Percentiles rank a stretch among this genome's conserved stretches.
Conservation (phyloP, 2,113 vertebrate species). For the Phocoena phocoena region DNA sequence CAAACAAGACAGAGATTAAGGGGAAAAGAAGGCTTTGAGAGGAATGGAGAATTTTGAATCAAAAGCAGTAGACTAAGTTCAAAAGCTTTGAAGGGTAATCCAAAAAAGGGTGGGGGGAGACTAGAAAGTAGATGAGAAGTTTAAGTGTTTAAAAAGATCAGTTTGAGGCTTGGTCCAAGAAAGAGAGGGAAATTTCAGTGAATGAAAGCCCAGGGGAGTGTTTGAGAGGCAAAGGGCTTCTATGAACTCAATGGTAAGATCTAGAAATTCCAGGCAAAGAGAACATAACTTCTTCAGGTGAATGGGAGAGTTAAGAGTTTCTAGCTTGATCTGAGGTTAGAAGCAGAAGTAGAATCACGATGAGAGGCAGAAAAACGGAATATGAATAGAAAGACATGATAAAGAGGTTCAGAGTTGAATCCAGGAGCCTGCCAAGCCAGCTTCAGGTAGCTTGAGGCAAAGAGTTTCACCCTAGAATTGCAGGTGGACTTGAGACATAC, state of each 20-base stretch:
- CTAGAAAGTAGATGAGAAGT: background rate
- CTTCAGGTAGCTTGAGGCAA: background rate
- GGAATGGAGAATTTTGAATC: conserved; percentile 22
- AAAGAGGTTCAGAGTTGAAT: background rate
- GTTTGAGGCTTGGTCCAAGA: background rate
- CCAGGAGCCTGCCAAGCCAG: background rate
- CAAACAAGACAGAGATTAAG: conserved; percentile 43
- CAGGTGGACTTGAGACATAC: background rate
- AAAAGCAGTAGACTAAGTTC: conserved; percentile 24
- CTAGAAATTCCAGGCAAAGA: conserved; percentile 19
- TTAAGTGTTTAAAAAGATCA: conserved; percentile 22
- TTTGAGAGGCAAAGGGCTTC: background rate
- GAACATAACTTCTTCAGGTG: background rate
- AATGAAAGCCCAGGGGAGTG: background rate
- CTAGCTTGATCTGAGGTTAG: background rate
- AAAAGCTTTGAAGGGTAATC: conserved; percentile 43
- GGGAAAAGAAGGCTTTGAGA: background rate
- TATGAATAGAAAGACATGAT: background rate
- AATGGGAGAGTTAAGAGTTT: background rate
- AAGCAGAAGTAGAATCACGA: background rate
- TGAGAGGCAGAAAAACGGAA: background rate
- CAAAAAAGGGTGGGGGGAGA: background rate
- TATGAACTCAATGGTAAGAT: background rate
- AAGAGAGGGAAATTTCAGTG: background rate
- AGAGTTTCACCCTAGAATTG: background rate